Evolutionary conservation across 2,888 invertebrate species (phyloP).

Genomic region (Phengaris alcon): DNA sequence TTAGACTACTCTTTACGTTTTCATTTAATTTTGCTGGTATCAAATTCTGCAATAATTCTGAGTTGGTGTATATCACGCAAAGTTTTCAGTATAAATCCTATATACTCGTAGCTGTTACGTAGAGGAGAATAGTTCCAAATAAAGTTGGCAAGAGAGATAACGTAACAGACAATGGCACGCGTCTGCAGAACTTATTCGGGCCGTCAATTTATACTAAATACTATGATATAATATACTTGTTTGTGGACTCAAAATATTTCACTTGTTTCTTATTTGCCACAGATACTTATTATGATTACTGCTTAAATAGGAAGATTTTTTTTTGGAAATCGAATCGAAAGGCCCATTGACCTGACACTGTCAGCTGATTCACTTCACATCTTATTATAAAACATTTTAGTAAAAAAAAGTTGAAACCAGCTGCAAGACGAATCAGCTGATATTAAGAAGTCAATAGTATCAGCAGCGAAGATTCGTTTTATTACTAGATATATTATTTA

Average conservation of each 20-base stretch:
- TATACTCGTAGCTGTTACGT: constrained; percentile 5
- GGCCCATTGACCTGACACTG: no score
- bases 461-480: no score
- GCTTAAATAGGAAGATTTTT: no score
- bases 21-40: not conserved
- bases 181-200: constrained; percentile 13
- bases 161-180: not conserved
- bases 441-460: no score
- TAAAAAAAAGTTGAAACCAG: no score
- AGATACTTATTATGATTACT: no score
- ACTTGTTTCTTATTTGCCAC: no score
- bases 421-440: no score
- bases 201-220: not conserved
- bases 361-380: no score
- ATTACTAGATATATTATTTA: no score
- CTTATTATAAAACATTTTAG: no score
- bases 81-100: constrained; percentile 1
- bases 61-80: not conserved
- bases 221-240: not conserved
- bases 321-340: no score
- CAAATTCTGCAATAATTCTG: not conserved
- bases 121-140: constrained; percentile 21
- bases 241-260: not conserved
- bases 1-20: not conserved
- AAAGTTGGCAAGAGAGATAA: constrained; percentile 18